A percentile compares a stretch with the other conserved stretches of the same genome.
Evolutionary conservation across 2,888 invertebrate genomes (phyloP).

Genomic region (Apoda limacodes): DNA sequence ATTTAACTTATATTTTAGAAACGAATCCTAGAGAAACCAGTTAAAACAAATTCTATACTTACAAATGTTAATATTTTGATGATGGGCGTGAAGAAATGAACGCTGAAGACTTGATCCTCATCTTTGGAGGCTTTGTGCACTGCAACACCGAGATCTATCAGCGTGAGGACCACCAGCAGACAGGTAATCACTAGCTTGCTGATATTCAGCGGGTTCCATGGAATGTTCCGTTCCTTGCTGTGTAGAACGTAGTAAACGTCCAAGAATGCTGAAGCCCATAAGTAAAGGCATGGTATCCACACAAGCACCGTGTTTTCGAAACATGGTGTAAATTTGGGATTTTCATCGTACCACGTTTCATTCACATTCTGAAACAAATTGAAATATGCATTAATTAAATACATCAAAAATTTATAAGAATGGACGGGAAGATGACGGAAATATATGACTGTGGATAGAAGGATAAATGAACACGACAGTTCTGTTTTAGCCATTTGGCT

Average conservation of each 20-base stretch:
- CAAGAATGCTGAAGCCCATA: conserved; percentile 81
- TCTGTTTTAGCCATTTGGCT: too few relatives aligned
- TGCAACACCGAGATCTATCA: conserved; percentile 75
- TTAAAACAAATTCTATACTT: too few relatives aligned
- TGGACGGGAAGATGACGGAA: too few relatives aligned
- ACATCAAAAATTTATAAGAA: too few relatives aligned
- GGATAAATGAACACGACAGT: too few relatives aligned
- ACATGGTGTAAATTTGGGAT: conserved; percentile 90
- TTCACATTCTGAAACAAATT: conserved; percentile 75
- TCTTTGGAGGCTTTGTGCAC: conserved; percentile 66
- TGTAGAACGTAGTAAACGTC: conserved; percentile 81
- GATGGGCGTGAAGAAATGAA: conserved; percentile 82
- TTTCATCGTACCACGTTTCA: conserved; percentile 82
- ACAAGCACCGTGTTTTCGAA: conserved; percentile 91
- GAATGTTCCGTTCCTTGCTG: conserved; percentile 83
- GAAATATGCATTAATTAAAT: too few relatives aligned
- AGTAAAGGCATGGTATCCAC: conserved; percentile 89
- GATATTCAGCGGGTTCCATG: conserved; percentile 80
- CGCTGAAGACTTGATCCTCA: conserved; percentile 67
- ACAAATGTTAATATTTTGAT: conserved; percentile 85
- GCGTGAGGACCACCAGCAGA: conserved; percentile 74
- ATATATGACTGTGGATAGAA: too few relatives aligned
- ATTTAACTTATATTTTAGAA: too few relatives aligned
- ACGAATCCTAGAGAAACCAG: too few relatives aligned
- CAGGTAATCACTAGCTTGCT: conserved; percentile 76